Percentiles rank a stretch among this genome's conserved stretches.
These are phyloP conservation scores for Drosophila melanogaster DNA, from an alignment of 1,140 invertebrate genomes.

Conservation along the genomic window DNA sequence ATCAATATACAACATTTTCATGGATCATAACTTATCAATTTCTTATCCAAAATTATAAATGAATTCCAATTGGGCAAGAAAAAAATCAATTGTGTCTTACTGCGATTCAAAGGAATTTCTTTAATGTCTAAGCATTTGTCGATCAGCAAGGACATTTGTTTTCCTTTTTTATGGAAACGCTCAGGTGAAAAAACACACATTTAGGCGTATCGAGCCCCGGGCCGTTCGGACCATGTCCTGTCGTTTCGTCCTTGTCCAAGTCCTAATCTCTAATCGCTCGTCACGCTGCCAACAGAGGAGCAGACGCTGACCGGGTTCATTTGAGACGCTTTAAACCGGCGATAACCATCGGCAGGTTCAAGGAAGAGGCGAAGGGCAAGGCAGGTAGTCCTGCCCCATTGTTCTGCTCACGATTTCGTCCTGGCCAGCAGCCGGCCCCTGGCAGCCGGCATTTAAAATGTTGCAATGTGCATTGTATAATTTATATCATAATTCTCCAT, in stretches of 20 bases:
- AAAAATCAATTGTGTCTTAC: constrained; percentile 10
- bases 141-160: constrained; percentile 62
- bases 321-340: constrained; percentile 65
- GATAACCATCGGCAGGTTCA: constrained; percentile 79
- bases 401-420: constrained; percentile 65
- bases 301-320: constrained; percentile 49
- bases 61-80: constrained; percentile 19
- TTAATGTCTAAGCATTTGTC: constrained; percentile 43
- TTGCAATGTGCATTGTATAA: constrained; percentile 81
- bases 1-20: constrained; percentile 1
- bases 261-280: constrained; percentile 77
- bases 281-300: constrained; percentile 62
- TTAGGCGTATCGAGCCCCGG: constrained; percentile 36
- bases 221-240: constrained; percentile 34
- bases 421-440: constrained; percentile 29
- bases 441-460: constrained; percentile 66
- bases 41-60: constrained; percentile 10
- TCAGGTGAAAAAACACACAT: constrained; percentile 45
- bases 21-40: constrained; percentile 15
- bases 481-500: constrained; percentile 77
- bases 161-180: constrained; percentile 26
- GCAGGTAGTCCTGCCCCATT: constrained; percentile 70
- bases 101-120: constrained; percentile 34
- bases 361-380: neutral
- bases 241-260: constrained; percentile 41